Conservation (phyloP, 2,888 invertebrate species). For the Chaitophorus viminalis region DNA sequence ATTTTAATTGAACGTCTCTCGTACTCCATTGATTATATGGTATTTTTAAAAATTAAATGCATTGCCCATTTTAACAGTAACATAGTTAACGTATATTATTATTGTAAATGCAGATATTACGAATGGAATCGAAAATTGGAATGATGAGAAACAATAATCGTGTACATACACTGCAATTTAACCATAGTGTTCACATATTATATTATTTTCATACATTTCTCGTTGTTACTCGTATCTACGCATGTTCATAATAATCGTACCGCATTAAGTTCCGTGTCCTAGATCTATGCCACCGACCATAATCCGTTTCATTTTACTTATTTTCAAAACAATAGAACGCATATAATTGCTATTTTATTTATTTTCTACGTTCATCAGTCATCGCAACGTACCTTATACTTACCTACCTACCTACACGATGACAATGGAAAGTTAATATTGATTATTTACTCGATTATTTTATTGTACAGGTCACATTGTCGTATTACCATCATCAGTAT, state of each 20-base stretch:
- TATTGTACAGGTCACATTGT: constrained; percentile 17
- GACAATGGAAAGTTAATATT: constrained; percentile 45
- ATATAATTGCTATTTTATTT: constrained; percentile 19
- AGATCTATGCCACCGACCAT: neutral
- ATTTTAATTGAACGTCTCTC: neutral
- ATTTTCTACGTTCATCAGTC: constrained; percentile 34
- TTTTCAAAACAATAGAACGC: constrained; percentile 41
- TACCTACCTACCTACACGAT: no score
- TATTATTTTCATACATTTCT: neutral
- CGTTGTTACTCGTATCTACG: neutral
- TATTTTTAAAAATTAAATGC: neutral
- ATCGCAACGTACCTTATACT: neutral
- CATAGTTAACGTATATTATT: no score
- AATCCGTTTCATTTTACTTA: neutral
- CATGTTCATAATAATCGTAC: neutral
- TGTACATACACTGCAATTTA: no score
- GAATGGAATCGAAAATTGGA: neutral
- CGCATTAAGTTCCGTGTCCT: constrained; percentile 5
- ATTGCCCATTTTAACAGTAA: neutral
- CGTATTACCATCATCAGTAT: no score
- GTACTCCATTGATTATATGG: neutral
- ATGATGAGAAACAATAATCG: neutral
- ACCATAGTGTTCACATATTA: no score
- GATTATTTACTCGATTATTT: constrained; percentile 14
- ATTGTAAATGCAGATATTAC: neutral